phyloP scores from a whole-genome alignment of 2,113 vertebrate species.

The Centropristis striata region DNA sequence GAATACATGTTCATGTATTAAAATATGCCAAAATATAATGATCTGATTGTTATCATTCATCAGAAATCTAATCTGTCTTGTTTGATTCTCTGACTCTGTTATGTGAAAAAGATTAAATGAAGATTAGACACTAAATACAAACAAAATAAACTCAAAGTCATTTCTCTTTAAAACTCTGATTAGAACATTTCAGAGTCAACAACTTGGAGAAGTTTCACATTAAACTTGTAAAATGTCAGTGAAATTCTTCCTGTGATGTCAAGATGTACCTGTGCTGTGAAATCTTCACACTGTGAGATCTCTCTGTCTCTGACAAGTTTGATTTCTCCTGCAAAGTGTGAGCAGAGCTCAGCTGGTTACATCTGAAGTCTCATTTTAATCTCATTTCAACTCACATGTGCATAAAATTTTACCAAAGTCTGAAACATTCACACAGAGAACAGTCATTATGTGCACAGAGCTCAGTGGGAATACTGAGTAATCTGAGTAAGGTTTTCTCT shows the following conservation, averaged over 20 bases:
- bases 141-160: not conserved
- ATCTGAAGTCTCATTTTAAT: not conserved
- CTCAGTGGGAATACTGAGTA: not conserved
- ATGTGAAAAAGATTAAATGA: not conserved
- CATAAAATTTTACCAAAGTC: not conserved
- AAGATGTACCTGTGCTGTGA: not conserved
- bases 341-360: constrained; percentile 1
- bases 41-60: not conserved
- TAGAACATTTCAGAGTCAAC: not conserved
- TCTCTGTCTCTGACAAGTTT: not conserved
- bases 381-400: not conserved
- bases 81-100: not conserved
- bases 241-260: not conserved
- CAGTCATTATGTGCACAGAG: no score
- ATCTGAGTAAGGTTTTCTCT: not conserved
- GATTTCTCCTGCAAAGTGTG: not conserved
- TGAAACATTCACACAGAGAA: not conserved
- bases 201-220: not conserved
- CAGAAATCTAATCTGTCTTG: not conserved
- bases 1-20: not conserved
- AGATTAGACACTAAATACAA: not conserved
- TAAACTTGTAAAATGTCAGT: not conserved
- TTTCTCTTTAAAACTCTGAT: not conserved
- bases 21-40: no score
- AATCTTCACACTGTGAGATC: not conserved